Conservation (phyloP, 2,797 vertebrate species). For the Gymnocypris eckloni region DNA sequence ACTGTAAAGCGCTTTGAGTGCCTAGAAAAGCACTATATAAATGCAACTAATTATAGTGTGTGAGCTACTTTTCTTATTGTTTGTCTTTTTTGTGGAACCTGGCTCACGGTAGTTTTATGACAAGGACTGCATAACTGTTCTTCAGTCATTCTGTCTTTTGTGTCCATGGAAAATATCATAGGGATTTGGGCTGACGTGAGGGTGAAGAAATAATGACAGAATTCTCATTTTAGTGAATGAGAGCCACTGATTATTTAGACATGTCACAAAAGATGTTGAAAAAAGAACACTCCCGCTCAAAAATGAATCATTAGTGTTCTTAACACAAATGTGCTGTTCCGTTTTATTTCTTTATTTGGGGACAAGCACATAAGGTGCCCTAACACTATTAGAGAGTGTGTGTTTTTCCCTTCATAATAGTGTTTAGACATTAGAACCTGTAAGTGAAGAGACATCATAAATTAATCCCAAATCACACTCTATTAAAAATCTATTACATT, state of each 20-base stretch:
- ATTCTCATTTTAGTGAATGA: neutral
- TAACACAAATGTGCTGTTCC: neutral
- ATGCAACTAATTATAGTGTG: neutral
- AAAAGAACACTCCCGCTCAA: neutral
- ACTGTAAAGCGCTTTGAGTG: too few species aligned
- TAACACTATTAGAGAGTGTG: neutral
- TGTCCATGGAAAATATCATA: neutral
- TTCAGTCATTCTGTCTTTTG: neutral
- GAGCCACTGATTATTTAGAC: neutral
- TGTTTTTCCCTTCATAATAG: neutral
- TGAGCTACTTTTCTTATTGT: neutral
- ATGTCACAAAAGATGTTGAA: neutral
- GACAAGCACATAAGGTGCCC: neutral
- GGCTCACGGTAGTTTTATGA: neutral
- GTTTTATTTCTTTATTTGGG: neutral
- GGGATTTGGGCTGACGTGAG: neutral
- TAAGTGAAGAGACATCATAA: neutral
- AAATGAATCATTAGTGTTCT: neutral
- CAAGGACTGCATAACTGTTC: neutral
- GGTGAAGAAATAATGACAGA: neutral
- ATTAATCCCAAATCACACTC: neutral
- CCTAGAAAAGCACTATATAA: too few species aligned
- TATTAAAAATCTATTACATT: neutral
- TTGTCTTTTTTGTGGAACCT: neutral
- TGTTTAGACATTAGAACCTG: neutral